Base-by-base conservation (phyloP, 2,113 vertebrate genomes). In the Acanthochromis polyacanthus region DNA sequence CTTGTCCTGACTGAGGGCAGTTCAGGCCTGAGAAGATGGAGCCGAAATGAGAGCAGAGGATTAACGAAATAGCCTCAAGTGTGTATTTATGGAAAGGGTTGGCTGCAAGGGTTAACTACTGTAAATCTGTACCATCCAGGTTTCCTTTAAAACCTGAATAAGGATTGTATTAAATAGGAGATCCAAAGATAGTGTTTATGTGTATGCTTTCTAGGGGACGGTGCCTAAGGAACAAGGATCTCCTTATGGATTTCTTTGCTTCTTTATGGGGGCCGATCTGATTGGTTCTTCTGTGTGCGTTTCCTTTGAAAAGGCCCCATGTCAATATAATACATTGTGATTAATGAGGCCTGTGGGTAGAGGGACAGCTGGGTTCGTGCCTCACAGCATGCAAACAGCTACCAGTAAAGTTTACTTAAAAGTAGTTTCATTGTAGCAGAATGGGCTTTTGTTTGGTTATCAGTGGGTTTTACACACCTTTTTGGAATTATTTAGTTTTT, bases 301-400 rank as follows among this genome's bases (percentile, higher is more conserved):
- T 73, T 68, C 80, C 82, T 82, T 84, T 78, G 28, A 68, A 73
- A 79, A 46, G 71, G 78, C 57, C 70, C 77, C 71, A 76, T 57
- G 36, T 85, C 85, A 87, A 59, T 89, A 93, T 88, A 88, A 86
- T 91, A 84, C 86, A 69, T 76, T 77, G 79, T 89, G 91, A 94
- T 93, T 91, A 94, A 95, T 94, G 91, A 85, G 80, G 86, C 81
- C 84, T 78, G 82, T 84, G 81, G 78, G 88, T 72, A 84, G 81
- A 72, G 85, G 77, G 88, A 78, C 89, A 80, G 79, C 85, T 71
- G 78, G 55, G 72, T 65, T 56, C 11, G 56, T 75, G 83, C 83
- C 67, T 91, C 67, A 57, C 78, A 78, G 86, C 83, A 83, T 84
- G 82, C 48, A 78, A 86, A 84, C 69, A 53, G 60, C 81, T 52